phyloP scores from a whole-genome alignment of 2,113 vertebrate genomes.

The Ameiurus melas region DNA sequence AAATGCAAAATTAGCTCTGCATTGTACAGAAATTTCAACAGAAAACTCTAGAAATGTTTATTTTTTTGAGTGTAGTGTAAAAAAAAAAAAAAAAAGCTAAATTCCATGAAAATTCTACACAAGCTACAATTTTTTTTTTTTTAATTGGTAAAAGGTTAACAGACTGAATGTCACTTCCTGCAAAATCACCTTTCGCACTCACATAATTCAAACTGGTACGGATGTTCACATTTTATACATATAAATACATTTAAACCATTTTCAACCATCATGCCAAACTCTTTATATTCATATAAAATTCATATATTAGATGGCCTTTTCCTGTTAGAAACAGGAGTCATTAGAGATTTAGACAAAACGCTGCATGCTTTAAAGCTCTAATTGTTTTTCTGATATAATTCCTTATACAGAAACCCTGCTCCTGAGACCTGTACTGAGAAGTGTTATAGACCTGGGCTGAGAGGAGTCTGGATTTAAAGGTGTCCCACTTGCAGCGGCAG shows the following conservation, averaged over 20 bases:
- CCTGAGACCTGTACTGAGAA: neutral
- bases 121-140: too few species aligned
- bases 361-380: neutral
- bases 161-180: too few species aligned
- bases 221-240: too few species aligned
- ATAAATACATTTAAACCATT: too few species aligned
- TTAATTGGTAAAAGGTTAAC: too few species aligned
- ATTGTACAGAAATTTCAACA: neutral
- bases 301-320: neutral
- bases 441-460: conserved; percentile 57
- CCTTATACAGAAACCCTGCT: neutral
- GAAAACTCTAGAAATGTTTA: neutral
- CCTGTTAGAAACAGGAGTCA: neutral
- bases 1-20: neutral
- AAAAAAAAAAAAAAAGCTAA: too few species aligned
- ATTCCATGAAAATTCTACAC: too few species aligned
- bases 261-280: neutral
- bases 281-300: neutral
- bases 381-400: neutral
- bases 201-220: too few species aligned
- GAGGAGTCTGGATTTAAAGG: conserved; percentile 59
- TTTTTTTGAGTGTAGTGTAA: too few species aligned
- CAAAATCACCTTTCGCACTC: too few species aligned
- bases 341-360: neutral
- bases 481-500: conserved; percentile 68